Conservation (phyloP, 2,797 vertebrate genomes). For the Pteropus rufus region DNA sequence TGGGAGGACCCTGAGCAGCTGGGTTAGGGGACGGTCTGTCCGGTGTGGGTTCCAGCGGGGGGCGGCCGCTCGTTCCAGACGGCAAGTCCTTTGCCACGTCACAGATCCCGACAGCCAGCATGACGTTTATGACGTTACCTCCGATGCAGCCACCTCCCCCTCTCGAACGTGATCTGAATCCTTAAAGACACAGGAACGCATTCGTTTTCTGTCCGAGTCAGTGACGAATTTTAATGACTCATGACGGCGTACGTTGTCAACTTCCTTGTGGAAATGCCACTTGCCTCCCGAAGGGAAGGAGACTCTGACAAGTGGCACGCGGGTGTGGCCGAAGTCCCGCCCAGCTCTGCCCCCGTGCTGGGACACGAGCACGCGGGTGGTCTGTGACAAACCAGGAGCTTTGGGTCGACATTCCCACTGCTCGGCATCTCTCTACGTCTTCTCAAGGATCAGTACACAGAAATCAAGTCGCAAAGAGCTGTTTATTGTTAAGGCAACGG, state of each 20-base stretch:
- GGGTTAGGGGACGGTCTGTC: too few relatives aligned
- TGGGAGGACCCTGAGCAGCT: background rate
- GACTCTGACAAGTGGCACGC: background rate
- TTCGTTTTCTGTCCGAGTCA: background rate
- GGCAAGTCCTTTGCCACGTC: too few relatives aligned
- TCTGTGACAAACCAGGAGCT: background rate
- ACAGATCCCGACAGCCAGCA: background rate
- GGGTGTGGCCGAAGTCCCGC: background rate
- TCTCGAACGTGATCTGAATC: background rate
- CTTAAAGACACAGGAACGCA: background rate
- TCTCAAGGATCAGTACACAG: background rate
- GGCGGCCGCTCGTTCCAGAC: too few relatives aligned
- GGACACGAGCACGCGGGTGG: accelerated
- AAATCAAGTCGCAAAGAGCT: background rate
- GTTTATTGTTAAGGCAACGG: background rate
- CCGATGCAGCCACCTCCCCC: background rate
- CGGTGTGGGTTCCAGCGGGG: too few relatives aligned
- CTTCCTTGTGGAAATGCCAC: background rate
- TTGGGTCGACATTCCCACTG: background rate
- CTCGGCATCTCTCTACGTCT: background rate
- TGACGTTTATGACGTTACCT: background rate
- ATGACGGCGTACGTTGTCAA: background rate
- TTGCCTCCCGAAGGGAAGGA: background rate
- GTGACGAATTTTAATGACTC: background rate
- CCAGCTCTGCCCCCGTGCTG: background rate